These are phyloP conservation scores for Nannoperca australis DNA, from an alignment of 2,797 vertebrate species.

Conservation along the genomic window DNA sequence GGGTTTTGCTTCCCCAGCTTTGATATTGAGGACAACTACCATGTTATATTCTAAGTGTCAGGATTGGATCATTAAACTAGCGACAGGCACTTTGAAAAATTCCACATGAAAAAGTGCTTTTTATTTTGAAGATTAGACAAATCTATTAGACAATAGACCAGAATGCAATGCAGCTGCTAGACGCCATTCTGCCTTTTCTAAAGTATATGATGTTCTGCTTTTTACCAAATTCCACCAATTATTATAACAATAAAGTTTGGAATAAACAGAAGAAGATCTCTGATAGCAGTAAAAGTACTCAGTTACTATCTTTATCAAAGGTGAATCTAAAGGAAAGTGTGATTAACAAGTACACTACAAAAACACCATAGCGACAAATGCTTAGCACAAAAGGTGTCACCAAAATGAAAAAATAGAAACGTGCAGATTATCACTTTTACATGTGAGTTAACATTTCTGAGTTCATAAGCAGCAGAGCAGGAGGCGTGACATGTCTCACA, in stretches of 20 bases:
- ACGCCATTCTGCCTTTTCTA: neutral
- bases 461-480: conserved; percentile 43
- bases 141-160: neutral
- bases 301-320: neutral
- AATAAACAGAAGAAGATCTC: neutral
- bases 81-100: neutral
- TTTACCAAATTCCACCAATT: neutral
- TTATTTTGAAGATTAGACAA: neutral
- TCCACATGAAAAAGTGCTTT: neutral
- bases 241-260: neutral
- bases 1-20: no score
- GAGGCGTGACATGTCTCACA: conserved; percentile 35
- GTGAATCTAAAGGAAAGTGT: neutral
- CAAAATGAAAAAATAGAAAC: conserved; percentile 22
- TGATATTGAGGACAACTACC: neutral
- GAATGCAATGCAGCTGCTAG: neutral
- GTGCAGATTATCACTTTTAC: conserved; percentile 18
- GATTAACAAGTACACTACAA: conserved; percentile 10
- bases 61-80: neutral
- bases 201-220: neutral
- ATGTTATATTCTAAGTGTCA: neutral
- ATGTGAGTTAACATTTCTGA: conserved; percentile 38
- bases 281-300: neutral
- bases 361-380: neutral
- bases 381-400: conserved; percentile 1